A percentile compares a stretch with the other conserved stretches of the same genome.
phyloP scores from a whole-genome alignment of 1,140 invertebrate genomes.

The Epicauta chinensis region DNA sequence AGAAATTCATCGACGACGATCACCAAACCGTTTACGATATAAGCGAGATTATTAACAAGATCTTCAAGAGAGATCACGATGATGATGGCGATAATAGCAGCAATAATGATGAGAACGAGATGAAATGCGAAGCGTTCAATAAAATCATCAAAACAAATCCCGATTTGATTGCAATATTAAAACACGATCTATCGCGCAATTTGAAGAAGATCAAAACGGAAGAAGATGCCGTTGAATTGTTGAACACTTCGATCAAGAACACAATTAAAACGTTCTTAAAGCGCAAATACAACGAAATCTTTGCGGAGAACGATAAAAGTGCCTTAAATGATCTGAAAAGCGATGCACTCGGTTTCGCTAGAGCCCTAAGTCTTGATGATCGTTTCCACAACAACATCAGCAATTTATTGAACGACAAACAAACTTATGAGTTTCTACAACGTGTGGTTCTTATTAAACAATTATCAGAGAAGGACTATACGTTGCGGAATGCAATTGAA shows the following conservation, averaged over 20 bases:
- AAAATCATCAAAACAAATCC: constrained; percentile 39
- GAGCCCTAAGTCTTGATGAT: constrained; percentile 56
- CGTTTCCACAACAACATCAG: constrained; percentile 8
- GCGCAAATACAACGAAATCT: background rate
- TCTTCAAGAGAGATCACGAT: constrained; percentile 17
- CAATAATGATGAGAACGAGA: background rate
- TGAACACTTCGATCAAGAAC: constrained; percentile 31
- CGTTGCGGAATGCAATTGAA: constrained; percentile 51
- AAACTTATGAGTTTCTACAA: constrained; percentile 62
- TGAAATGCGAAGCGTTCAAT: constrained; percentile 25
- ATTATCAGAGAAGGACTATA: constrained; percentile 59
- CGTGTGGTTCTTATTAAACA: constrained; percentile 65
- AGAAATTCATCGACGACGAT: constrained; percentile 10
- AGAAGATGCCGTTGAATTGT: constrained; percentile 28
- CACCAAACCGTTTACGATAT: constrained; percentile 21
- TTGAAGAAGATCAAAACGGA: constrained; percentile 31
- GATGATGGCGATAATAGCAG: background rate
- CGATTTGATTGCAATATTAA: constrained; percentile 33
- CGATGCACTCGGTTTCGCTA: constrained; percentile 66
- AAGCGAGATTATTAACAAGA: constrained; percentile 27
- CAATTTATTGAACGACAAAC: constrained; percentile 32
- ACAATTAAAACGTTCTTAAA: constrained; percentile 21
- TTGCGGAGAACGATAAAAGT: background rate
- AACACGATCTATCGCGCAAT: constrained; percentile 2
- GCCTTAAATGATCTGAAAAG: constrained; percentile 40